Evolutionary conservation across 1,140 invertebrate species (phyloP), one percentile per base, ranked within the genome.

Genomic region (Neodiprion fabricii): DNA sequence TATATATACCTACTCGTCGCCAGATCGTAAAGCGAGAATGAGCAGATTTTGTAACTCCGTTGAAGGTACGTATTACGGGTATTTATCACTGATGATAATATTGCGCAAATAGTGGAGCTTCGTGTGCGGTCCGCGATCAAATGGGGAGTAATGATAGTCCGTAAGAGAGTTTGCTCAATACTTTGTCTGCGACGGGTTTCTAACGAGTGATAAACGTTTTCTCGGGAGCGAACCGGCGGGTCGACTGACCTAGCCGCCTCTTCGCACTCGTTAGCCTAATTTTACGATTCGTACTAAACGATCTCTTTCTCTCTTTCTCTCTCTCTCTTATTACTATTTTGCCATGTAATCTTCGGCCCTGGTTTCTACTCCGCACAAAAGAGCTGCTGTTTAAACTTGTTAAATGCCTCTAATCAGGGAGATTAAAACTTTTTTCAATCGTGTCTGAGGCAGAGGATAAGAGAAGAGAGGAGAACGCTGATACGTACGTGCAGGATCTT

Each of bases 251-350:
- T 21, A 67, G n/a, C 49, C 21, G 48, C 21, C 65, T 50, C 69
- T 49, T 68, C 68, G 68, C 78, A 77, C 82, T 85, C 82, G 83
- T 85, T 84, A 85, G 80, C 75, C 77, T 79, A 81, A 85, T 85
- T 85, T 85, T 85, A 85, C 79, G 83, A 84, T 82, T 75, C 76
- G 53, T 61, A 61, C 53, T 61, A 61, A 61, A 61, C 53, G 53
- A 61, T 61, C 11, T 17, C 10, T 53, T 11, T 10, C 50, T 21
- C 28, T 40, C 28, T 40, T 40, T 40, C 28, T 40, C 28, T 40
- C 28, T 17, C 53, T 17, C 4, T 61, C 53, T 61, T 61, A 61
- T 61, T 17, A 61, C n/a, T 17, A 61, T 61, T 61, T 5, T 40
- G 0, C 28, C 53, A 17, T 17, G 53, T 9, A 14, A 61, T 8